Conservation (phyloP, 2,888 invertebrate species). For the Melanchra persicariae region DNA sequence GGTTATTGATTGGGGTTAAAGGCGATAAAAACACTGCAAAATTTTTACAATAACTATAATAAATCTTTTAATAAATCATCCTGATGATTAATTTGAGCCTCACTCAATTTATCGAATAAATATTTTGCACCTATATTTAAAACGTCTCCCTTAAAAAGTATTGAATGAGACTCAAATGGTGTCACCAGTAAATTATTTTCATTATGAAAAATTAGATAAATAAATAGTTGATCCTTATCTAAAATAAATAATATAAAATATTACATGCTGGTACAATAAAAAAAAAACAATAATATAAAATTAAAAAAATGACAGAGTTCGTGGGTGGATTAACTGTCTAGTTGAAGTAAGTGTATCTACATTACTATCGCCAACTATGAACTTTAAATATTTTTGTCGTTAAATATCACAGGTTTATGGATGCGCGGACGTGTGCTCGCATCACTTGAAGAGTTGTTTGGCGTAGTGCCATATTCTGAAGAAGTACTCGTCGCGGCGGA, state of each 20-base stretch:
- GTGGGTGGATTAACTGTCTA: constrained; percentile 69
- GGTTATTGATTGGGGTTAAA: background rate
- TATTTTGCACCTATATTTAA: constrained; percentile 88
- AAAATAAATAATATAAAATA: constrained; percentile 77
- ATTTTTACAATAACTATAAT: constrained; percentile 68
- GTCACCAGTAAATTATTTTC: constrained; percentile 67
- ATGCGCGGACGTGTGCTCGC: constrained; percentile 78
- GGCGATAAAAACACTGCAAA: constrained; percentile 31
- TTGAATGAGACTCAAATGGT: constrained; percentile 80
- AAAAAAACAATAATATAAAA: constrained; percentile 78
- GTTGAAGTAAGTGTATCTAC: constrained; percentile 65
- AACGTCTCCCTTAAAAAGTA: constrained; percentile 83
- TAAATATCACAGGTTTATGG: constrained; percentile 87
- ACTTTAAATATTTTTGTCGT: constrained; percentile 74
- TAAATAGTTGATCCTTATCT: constrained; percentile 82
- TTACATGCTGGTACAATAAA: constrained; percentile 74
- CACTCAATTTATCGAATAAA: constrained; percentile 85
- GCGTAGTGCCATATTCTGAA: constrained; percentile 98
- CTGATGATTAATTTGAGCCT: constrained; percentile 76
- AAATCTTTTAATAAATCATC: constrained; percentile 65
- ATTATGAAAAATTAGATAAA: constrained; percentile 77
- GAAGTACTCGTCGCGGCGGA: constrained; percentile 98
- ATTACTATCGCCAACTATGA: constrained; percentile 81
- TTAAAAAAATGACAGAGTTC: constrained; percentile 75
- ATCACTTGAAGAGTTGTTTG: constrained; percentile 95